A percentile compares a stretch with the other conserved stretches of the same genome.
These are phyloP conservation scores for Ophioninae sp. DNA, from an alignment of 2,888 invertebrate genomes.

Conservation along the genomic window DNA sequence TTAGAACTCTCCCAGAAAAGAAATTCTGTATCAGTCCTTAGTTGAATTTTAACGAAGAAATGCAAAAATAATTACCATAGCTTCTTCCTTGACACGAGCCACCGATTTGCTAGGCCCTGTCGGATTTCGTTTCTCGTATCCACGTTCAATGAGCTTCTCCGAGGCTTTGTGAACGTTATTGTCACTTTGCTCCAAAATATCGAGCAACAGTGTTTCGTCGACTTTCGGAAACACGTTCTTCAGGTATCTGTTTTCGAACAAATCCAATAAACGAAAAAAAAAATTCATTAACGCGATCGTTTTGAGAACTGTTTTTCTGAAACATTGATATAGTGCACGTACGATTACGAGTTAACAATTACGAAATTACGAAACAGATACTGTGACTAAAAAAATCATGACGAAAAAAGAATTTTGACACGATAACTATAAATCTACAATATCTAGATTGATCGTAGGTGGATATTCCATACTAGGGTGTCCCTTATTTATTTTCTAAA, in stretches of 20 bases:
- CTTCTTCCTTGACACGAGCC: slow-evolving; percentile 80
- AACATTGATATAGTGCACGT: slow-evolving; percentile 53
- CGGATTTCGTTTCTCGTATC: slow-evolving; percentile 89
- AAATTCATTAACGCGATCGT: slow-evolving; percentile 27
- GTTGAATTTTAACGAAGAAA: neutral
- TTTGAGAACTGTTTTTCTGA: slow-evolving; percentile 7
- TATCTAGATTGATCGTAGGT: slow-evolving; percentile 16
- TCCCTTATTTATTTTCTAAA: too few species aligned
- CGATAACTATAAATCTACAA: slow-evolving; percentile 48
- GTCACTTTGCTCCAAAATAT: slow-evolving; percentile 91
- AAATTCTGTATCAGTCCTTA: neutral
- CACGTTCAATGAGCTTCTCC: slow-evolving; percentile 90
- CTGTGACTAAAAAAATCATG: slow-evolving; percentile 39
- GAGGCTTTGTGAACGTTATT: slow-evolving; percentile 95
- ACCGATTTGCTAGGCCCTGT: slow-evolving; percentile 83
- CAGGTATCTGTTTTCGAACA: slow-evolving; percentile 86
- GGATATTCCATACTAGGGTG: neutral
- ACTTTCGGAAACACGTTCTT: slow-evolving; percentile 95
- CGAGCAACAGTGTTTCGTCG: slow-evolving; percentile 93
- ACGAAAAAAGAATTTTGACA: slow-evolving; percentile 45
- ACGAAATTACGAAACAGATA: slow-evolving; percentile 43
- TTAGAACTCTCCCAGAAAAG: slow-evolving; percentile 14
- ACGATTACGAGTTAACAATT: slow-evolving; percentile 52
- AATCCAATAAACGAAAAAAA: slow-evolving; percentile 9
- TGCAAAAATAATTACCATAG: slow-evolving; percentile 37